phyloP scores from a whole-genome alignment of 2,888 invertebrate genomes.

The Pseudococcus jackbeardsleyi region DNA sequence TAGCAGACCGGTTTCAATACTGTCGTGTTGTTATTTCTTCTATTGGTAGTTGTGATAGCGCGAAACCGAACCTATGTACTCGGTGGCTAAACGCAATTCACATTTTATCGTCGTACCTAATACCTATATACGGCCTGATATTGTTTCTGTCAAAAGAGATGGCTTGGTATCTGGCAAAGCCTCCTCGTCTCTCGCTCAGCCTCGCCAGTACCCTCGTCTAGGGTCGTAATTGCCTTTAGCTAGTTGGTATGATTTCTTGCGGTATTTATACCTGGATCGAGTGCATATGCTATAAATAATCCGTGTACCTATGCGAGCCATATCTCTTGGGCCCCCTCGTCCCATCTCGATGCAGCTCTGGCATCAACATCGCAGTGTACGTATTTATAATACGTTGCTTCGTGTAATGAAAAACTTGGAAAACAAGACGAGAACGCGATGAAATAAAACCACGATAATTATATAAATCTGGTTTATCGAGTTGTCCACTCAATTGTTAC shows the following conservation, averaged over 20 bases:
- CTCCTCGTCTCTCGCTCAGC: neutral
- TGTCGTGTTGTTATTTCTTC: slow-evolving; percentile 35
- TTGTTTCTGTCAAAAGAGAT: slow-evolving; percentile 46
- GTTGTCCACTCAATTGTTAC: slow-evolving; percentile 41
- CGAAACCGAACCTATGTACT: neutral
- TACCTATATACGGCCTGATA: slow-evolving; percentile 11
- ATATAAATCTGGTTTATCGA: slow-evolving; percentile 47
- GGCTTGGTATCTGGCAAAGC: neutral
- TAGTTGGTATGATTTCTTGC: slow-evolving; percentile 31
- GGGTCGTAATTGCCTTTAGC: slow-evolving; percentile 16
- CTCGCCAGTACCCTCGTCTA: neutral
- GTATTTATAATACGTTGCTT: neutral
- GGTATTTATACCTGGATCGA: neutral
- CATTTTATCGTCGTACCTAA: slow-evolving; percentile 12
- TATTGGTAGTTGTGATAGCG: neutral
- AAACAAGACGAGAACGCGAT: slow-evolving; percentile 25
- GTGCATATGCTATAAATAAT: neutral
- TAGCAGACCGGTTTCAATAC: slow-evolving; percentile 26
- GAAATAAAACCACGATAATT: slow-evolving; percentile 45
- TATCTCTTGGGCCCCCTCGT: too few relatives aligned
- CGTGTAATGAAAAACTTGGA: slow-evolving; percentile 34
- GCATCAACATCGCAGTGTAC: neutral
- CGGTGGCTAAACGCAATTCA: slow-evolving; percentile 27
- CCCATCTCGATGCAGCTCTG: neutral
- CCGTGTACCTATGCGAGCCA: neutral